Percentiles rank a stretch among this genome's conserved stretches.
These are phyloP conservation scores for Noctuana brunneofusca DNA, from an alignment of 2,888 invertebrate genomes.

Conservation along the genomic window DNA sequence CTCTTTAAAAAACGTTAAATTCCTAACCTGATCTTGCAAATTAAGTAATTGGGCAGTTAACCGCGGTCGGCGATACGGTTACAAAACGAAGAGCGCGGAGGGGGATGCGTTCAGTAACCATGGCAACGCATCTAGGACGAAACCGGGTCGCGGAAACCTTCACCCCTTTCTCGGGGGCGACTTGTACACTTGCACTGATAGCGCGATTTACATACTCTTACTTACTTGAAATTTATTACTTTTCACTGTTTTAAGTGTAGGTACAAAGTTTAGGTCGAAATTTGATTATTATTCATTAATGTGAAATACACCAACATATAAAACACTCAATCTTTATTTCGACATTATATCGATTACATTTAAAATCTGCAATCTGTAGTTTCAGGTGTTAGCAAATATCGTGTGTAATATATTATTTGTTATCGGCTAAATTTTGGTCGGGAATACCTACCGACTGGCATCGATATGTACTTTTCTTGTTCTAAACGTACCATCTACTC, in stretches of 20 bases:
- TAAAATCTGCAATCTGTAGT: no score
- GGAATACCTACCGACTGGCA: no score
- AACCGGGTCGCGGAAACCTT: conserved; percentile 57
- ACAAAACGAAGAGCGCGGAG: conserved; percentile 32
- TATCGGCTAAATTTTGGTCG: no score
- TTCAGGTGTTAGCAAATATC: no score
- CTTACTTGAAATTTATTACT: conserved; percentile 6
- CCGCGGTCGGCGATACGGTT: conserved; percentile 33
- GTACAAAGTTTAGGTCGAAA: background rate
- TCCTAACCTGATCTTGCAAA: background rate
- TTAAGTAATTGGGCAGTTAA: conserved; percentile 3
- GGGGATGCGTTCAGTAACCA: conserved; percentile 46
- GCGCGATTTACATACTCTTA: conserved; percentile 18
- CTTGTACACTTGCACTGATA: conserved; percentile 38
- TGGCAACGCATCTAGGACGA: conserved; percentile 65
- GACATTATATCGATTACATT: no score
- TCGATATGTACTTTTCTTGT: no score
- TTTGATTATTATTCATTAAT: background rate
- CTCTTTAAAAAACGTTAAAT: background rate
- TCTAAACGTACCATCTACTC: no score
- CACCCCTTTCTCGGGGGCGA: conserved; percentile 44
- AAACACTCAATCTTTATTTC: background rate
- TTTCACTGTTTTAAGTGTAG: background rate
- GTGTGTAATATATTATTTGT: no score
- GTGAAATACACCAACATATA: background rate